Percentiles rank a stretch among this genome's conserved stretches.
phyloP scores from a whole-genome alignment of 30 jellyfish, hydroid and myxozoan genomes.

The Hydra vulgaris region DNA sequence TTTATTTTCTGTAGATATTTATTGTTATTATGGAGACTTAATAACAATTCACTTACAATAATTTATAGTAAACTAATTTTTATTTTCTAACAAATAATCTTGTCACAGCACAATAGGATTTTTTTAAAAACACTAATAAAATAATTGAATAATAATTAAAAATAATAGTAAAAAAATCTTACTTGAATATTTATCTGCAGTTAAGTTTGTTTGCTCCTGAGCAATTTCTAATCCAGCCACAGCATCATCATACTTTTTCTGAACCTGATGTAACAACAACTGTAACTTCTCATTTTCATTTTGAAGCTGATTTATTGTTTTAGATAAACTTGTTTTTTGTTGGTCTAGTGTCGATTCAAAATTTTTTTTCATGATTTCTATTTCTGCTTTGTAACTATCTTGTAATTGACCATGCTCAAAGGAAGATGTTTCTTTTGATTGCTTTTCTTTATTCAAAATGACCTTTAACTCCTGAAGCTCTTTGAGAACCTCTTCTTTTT shows the following conservation, averaged over 20 bases:
- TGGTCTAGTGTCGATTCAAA: conserved; percentile 19
- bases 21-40: no score
- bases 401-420: conserved; percentile 37
- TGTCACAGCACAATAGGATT: no score
- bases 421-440: conserved; percentile 23
- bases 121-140: no score
- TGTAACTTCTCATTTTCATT: conserved; percentile 20
- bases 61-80: no score
- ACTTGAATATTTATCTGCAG: not conserved
- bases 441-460: not conserved
- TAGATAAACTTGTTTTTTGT: not conserved
- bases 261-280: not conserved
- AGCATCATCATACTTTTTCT: not conserved
- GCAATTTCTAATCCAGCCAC: not conserved
- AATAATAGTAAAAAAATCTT: not conserved
- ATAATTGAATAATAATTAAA: not conserved
- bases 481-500: not conserved
- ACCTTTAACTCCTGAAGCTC: not conserved
- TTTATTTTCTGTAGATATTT: no score
- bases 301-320: not conserved
- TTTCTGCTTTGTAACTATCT: conserved; percentile 49
- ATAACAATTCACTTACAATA: no score
- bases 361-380: conserved; percentile 40
- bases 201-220: not conserved
- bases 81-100: no score